phyloP scores from a whole-genome alignment of 2,797 vertebrate genomes.

The Parauchenoglanis ngamensis region DNA sequence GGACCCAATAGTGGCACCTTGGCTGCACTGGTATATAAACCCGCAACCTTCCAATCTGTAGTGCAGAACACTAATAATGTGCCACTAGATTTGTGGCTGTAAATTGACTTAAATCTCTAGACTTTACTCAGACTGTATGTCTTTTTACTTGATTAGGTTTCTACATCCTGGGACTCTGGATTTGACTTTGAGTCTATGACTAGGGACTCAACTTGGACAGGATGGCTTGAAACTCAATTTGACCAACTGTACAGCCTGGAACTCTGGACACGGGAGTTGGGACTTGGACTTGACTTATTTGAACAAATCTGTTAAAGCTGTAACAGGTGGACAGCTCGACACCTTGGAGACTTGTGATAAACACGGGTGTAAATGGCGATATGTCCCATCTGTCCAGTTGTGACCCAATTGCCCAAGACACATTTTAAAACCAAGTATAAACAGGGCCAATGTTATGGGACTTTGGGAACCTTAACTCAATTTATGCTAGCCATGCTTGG shows the following conservation, averaged over 20 bases:
- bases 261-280: background rate
- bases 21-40: background rate
- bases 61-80: background rate
- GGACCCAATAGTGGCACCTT: background rate
- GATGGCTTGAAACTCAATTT: background rate
- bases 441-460: background rate
- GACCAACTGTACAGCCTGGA: background rate
- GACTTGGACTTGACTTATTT: background rate
- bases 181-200: background rate
- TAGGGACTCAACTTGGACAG: background rate
- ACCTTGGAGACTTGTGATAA: too few relatives aligned
- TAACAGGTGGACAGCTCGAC: too few relatives aligned
- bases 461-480: background rate
- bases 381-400: too few relatives aligned
- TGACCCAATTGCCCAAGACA: too few relatives aligned
- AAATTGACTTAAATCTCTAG: background rate
- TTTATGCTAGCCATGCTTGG: too few relatives aligned
- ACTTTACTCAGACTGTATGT: background rate
- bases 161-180: background rate
- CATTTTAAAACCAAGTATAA: too few relatives aligned
- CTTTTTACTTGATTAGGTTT: background rate
- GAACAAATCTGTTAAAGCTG: too few relatives aligned
- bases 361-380: too few relatives aligned
- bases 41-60: background rate
- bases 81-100: background rate